Conservation (phyloP, 2,797 vertebrate genomes). For the Cirrhinus mrigala region DNA sequence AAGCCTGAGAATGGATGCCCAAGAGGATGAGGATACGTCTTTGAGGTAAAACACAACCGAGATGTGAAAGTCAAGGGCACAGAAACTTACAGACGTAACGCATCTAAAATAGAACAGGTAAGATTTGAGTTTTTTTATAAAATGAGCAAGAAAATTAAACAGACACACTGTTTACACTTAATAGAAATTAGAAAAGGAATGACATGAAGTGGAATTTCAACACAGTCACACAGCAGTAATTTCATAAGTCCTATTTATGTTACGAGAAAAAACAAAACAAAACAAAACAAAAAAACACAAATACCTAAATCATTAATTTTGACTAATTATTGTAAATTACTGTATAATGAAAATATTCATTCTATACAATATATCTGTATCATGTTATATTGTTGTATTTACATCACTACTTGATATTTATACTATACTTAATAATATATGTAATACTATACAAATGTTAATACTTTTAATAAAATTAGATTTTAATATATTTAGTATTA, state of each 20-base stretch:
- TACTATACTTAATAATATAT: too few relatives aligned
- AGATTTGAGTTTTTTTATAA: background rate
- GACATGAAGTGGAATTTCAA: background rate
- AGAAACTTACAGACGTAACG: background rate
- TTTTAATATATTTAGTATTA: too few relatives aligned
- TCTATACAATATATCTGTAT: too few relatives aligned
- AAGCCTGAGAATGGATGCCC: constrained; percentile 27
- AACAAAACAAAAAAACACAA: background rate
- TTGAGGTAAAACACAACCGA: constrained; percentile 18
- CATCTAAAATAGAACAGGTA: background rate
- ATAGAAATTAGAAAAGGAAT: background rate
- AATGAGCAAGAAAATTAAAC: background rate
- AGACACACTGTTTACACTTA: background rate
- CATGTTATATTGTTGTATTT: too few relatives aligned
- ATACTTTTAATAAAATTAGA: too few relatives aligned
- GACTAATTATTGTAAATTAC: background rate
- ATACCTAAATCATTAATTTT: background rate
- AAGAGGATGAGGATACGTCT: constrained; percentile 11
- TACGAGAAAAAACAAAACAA: background rate
- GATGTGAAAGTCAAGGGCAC: constrained; percentile 10
- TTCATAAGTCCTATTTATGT: background rate
- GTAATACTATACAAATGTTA: too few relatives aligned
- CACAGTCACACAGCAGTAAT: background rate
- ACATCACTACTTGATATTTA: too few relatives aligned
- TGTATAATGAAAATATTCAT: too few relatives aligned